Conservation (phyloP, 2,888 invertebrate genomes). For the Athalia cordata region DNA sequence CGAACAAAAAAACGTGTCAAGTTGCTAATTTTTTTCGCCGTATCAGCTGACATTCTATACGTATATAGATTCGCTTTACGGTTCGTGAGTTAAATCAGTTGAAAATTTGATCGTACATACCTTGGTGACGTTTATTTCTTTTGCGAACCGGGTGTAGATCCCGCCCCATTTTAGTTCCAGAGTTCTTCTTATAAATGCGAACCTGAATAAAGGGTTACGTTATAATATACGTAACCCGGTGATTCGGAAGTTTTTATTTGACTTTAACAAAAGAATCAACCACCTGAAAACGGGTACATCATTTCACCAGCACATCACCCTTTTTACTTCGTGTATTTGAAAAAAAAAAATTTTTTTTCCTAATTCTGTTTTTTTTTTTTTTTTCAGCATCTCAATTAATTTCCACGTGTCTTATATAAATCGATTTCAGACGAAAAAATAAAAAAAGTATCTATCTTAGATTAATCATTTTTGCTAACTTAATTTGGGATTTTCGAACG, state of each 20-base stretch:
- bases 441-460: too few species aligned
- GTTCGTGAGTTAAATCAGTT: constrained; percentile 33
- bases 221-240: neutral
- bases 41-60: too few species aligned
- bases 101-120: constrained; percentile 31
- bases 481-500: too few species aligned
- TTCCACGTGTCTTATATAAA: too few species aligned
- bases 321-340: too few species aligned
- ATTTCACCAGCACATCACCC: constrained; percentile 20
- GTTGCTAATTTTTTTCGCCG: neutral
- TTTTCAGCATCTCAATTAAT: constrained; percentile 23
- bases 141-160: constrained; percentile 22
- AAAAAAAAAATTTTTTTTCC: too few species aligned
- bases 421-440: too few species aligned
- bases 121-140: constrained; percentile 38
- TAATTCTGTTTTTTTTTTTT: too few species aligned
- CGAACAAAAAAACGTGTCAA: neutral
- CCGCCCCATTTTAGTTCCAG: constrained; percentile 16
- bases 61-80: constrained; percentile 25
- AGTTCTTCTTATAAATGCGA: neutral
- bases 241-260: constrained; percentile 34
- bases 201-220: constrained; percentile 36
- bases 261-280: constrained; percentile 29
- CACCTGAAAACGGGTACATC: constrained; percentile 36
- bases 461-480: too few species aligned